Evolutionary conservation across 37 sponge, comb jelly and placozoan genomes (phyloP).

Genomic region (Agelas oroides): DNA sequence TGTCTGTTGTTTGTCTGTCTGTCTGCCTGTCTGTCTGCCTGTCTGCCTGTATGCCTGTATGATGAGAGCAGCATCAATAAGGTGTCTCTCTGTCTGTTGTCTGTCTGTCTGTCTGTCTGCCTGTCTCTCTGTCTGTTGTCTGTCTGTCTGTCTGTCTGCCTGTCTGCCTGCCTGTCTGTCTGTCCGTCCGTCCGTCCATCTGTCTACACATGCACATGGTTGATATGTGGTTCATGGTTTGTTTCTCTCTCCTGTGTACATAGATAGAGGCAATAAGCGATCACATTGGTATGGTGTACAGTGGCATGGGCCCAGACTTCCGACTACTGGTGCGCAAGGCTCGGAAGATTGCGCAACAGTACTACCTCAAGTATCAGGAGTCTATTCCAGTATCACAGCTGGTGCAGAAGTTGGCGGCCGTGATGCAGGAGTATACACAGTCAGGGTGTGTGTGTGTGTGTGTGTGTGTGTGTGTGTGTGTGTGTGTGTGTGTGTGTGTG

Average conservation of each 20-base stretch:
- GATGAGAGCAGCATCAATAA: constrained; percentile 91
- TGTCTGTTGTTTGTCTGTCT: background rate
- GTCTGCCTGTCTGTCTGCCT: no score
- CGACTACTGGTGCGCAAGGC: constrained; percentile 91
- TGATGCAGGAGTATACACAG: constrained; percentile 99
- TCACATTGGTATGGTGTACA: constrained; percentile 93
- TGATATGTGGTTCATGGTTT: no score
- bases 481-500: constrained; percentile 18
- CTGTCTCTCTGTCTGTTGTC: no score
- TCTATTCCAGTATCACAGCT: constrained; percentile 94
- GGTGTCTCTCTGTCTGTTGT: no score
- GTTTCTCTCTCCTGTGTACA: background rate
- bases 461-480: background rate
- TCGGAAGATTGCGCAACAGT: constrained; percentile 92
- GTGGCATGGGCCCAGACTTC: constrained; percentile 99
- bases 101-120: background rate
- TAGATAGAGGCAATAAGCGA: constrained; percentile 92
- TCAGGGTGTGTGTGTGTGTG: constrained; percentile 77
- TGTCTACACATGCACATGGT: background rate
- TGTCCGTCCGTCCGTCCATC: background rate
- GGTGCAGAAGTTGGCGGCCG: constrained; percentile 93
- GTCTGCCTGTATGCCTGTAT: constrained; percentile 55
- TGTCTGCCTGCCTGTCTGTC: no score
- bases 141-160: background rate
- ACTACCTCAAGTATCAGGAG: constrained; percentile 85